Evolutionary conservation across 1,140 invertebrate genomes (phyloP).

Genomic region (Asbolus verrucosus): DNA sequence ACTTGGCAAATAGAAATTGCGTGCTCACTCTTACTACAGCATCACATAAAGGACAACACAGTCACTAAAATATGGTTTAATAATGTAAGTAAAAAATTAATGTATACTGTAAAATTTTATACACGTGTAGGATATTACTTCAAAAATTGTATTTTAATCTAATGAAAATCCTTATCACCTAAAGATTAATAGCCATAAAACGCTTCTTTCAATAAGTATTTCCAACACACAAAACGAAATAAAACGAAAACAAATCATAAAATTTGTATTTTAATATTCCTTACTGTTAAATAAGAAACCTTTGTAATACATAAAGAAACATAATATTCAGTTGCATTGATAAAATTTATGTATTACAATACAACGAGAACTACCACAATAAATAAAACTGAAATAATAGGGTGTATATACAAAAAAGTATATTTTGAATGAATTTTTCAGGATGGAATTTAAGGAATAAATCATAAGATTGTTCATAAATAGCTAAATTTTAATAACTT

Average conservation of each 20-base stretch:
- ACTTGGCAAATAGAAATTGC: constrained; percentile 47
- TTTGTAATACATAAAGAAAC: constrained; percentile 47
- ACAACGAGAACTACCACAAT: constrained; percentile 50
- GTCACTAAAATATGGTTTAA: constrained; percentile 43
- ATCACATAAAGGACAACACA: constrained; percentile 47
- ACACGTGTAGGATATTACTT: constrained; percentile 32
- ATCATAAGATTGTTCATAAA: constrained; percentile 35
- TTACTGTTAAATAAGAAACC: constrained; percentile 45
- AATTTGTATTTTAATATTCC: constrained; percentile 47
- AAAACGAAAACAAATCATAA: constrained; percentile 51
- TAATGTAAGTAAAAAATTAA: constrained; percentile 45
- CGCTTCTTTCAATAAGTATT: constrained; percentile 3
- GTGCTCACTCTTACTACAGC: constrained; percentile 50
- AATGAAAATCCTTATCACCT: constrained; percentile 39
- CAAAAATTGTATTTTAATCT: constrained; percentile 13
- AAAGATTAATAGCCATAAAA: constrained; percentile 35
- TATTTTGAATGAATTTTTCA: constrained; percentile 47
- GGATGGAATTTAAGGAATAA: constrained; percentile 49
- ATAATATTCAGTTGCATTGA: constrained; percentile 52
- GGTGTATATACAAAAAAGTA: constrained; percentile 56
- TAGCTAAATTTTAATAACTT: constrained; percentile 35
- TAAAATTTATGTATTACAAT: constrained; percentile 53
- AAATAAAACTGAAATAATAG: too few relatives aligned
- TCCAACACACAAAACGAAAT: constrained; percentile 43
- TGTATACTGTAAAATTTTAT: constrained; percentile 45